Percentiles rank a stretch among this genome's conserved stretches.
phyloP scores from a whole-genome alignment of 2,113 vertebrate species.

The Siphamia tubifer region DNA sequence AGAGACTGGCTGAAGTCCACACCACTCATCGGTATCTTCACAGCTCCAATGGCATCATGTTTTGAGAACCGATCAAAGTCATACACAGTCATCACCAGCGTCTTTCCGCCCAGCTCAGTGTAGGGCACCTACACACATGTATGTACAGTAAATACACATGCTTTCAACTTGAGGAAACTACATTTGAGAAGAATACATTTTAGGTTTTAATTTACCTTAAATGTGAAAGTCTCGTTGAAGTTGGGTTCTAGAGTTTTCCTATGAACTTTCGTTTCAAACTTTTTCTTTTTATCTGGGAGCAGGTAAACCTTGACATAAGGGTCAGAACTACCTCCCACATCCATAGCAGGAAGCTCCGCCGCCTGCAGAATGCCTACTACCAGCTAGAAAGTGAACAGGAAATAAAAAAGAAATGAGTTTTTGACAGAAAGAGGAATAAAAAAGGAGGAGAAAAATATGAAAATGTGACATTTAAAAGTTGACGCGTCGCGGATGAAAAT shows the following conservation, averaged over 20 bases:
- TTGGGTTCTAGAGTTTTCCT: slow-evolving; percentile 88
- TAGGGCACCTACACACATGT: slow-evolving; percentile 88
- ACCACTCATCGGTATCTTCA: slow-evolving; percentile 94
- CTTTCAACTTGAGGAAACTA: no score
- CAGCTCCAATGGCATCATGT: slow-evolving; percentile 94
- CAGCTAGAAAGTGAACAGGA: slow-evolving; percentile 56
- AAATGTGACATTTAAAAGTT: slow-evolving; percentile 27
- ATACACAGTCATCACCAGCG: slow-evolving; percentile 93
- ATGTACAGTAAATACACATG: no score
- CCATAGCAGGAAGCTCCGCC: slow-evolving; percentile 86
- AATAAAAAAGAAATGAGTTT: background rate
- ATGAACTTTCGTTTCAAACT: slow-evolving; percentile 91
- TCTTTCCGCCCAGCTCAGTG: slow-evolving; percentile 93
- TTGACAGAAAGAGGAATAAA: background rate
- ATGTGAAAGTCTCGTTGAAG: slow-evolving; percentile 88
- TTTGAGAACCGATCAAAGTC: slow-evolving; percentile 97
- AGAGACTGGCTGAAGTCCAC: slow-evolving; percentile 95
- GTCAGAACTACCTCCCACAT: slow-evolving; percentile 89
- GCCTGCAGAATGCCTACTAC: slow-evolving; percentile 85
- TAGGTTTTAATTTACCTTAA: slow-evolving; percentile 83
- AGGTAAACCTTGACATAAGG: slow-evolving; percentile 90
- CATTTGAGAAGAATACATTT: no score
- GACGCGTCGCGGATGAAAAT: slow-evolving; percentile 2
- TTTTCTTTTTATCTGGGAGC: slow-evolving; percentile 89
- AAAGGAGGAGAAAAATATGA: background rate